These are phyloP conservation scores for Limnothrissa miodon DNA, from an alignment of 2,113 vertebrate genomes.

Conservation along the genomic window DNA sequence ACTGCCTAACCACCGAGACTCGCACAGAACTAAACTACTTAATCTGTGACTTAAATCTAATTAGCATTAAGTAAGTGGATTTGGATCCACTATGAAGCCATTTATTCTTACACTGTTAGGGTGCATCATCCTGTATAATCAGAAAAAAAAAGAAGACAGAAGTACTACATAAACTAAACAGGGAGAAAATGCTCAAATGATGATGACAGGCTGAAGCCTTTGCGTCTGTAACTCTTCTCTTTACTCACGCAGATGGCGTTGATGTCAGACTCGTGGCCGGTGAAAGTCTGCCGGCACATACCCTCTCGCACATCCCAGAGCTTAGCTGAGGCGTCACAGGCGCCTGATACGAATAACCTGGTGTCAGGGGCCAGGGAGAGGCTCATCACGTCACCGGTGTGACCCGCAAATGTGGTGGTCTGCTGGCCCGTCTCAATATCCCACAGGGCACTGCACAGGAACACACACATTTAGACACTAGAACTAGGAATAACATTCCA, in stretches of 20 bases:
- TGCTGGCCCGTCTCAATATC: slow-evolving; percentile 99
- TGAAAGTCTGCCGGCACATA: slow-evolving; percentile 99
- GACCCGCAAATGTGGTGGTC: slow-evolving; percentile 97
- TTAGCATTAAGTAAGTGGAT: slow-evolving; percentile 10
- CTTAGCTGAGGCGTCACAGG: slow-evolving; percentile 97
- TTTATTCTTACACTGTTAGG: not conserved
- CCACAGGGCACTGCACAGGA: slow-evolving; percentile 86
- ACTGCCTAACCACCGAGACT: not conserved
- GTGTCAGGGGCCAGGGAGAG: slow-evolving; percentile 93
- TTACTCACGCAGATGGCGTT: slow-evolving; percentile 95
- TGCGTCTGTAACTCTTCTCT: no score
- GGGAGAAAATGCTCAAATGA: not conserved
- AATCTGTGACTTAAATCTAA: not conserved
- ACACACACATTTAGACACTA: not conserved
- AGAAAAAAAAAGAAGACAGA: not conserved
- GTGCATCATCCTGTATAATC: not conserved
- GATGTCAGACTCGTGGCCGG: slow-evolving; percentile 98
- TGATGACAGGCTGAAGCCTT: not conserved
- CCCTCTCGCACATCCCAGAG: slow-evolving; percentile 99
- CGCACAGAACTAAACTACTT: not conserved
- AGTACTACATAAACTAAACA: not conserved
- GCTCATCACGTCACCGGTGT: slow-evolving; percentile 98
- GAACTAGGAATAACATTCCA: not conserved
- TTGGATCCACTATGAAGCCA: not conserved
- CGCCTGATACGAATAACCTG: slow-evolving; percentile 95